Base-by-base conservation (phyloP, 2,888 invertebrate species). In the Hypomecis atomaria region DNA sequence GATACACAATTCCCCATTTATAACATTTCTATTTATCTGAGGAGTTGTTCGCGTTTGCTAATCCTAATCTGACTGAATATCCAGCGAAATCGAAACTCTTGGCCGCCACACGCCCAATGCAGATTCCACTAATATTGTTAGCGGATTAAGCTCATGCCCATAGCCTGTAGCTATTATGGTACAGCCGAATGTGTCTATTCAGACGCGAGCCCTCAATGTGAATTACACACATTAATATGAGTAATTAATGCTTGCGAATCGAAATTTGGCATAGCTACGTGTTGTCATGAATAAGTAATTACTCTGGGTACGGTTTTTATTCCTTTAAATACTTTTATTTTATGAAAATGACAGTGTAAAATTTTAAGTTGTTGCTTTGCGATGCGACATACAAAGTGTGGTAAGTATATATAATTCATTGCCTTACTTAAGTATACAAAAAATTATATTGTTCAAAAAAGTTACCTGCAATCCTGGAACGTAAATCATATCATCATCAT, bases 51-150 rank as follows among this genome's bases (percentile, higher is more conserved):
- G n/a, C n/a, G n/a, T n/a, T n/a, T n/a, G n/a, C n/a, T n/a, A n/a
- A n/a, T n/a, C n/a, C n/a, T n/a, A 23, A 23, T 23, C 23, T 23
- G 23, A 23, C 23, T 23, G 23, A 33, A n/a, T 11, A 48, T 40
- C 33, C 40, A 23, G 6, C 10, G 36, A 49, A 38, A 56, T 7
- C 5, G 47, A 7, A 7, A 44, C 4, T 11, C 13, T 10, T 59
- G 59, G 59, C 5, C 1, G 37, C 50, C 38, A 59, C 36, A 55
- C 55, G 54, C 45, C 55, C 64, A 62, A 68, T 70, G 67, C 70
- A 72, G 67, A 69, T 69, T 70, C 59, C 69, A 49, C 67, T 72
- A 70, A 71, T 71, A 71, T 71, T 70, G 70, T 69, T 70, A 61
- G 66, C 66, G 69, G 69, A 71, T 71, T 69, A 71, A 65, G 56